Percentiles rank a stretch among this genome's conserved stretches.
Conservation (phyloP, 2,797 vertebrate genomes). For the Pogonophryne albipinna region DNA sequence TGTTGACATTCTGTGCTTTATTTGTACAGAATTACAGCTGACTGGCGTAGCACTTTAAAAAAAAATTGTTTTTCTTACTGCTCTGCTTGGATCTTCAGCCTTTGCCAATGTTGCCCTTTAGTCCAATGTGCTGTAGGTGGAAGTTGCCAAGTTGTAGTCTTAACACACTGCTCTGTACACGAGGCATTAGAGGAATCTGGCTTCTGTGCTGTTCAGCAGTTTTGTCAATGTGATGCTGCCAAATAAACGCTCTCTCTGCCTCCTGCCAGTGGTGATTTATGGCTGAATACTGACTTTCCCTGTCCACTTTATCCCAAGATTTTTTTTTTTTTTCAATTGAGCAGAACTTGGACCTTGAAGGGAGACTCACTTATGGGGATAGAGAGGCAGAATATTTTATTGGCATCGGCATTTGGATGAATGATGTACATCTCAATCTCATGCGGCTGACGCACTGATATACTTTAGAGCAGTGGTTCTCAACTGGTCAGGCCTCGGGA, state of each 20-base stretch:
- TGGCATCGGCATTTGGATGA: constrained; percentile 40
- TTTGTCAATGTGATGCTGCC: constrained; percentile 63
- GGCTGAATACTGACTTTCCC: constrained; percentile 50
- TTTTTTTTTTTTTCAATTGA: constrained; percentile 63
- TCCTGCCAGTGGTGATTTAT: constrained; percentile 71
- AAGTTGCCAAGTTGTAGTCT: constrained; percentile 68
- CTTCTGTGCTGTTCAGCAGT: constrained; percentile 68
- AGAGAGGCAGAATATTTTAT: constrained; percentile 55
- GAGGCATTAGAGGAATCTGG: constrained; percentile 62
- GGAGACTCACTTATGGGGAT: constrained; percentile 1
- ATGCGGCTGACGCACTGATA: not conserved
- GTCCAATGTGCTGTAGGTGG: constrained; percentile 42
- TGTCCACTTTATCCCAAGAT: constrained; percentile 60
- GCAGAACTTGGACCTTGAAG: constrained; percentile 52
- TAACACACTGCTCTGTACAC: constrained; percentile 51
- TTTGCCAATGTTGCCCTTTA: constrained; percentile 55
- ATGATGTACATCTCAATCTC: constrained; percentile 50
- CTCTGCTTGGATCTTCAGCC: constrained; percentile 17
- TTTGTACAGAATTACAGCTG: constrained; percentile 51
- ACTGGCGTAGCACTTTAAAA: constrained; percentile 20
- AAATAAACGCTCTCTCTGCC: constrained; percentile 62
- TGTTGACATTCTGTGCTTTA: constrained; percentile 40
- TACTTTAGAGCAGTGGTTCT: too few relatives aligned
- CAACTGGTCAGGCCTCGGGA: too few relatives aligned
- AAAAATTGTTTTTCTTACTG: constrained; percentile 11